Base-by-base conservation (phyloP, 2,888 invertebrate genomes). In the Chymomyza procnemis region DNA sequence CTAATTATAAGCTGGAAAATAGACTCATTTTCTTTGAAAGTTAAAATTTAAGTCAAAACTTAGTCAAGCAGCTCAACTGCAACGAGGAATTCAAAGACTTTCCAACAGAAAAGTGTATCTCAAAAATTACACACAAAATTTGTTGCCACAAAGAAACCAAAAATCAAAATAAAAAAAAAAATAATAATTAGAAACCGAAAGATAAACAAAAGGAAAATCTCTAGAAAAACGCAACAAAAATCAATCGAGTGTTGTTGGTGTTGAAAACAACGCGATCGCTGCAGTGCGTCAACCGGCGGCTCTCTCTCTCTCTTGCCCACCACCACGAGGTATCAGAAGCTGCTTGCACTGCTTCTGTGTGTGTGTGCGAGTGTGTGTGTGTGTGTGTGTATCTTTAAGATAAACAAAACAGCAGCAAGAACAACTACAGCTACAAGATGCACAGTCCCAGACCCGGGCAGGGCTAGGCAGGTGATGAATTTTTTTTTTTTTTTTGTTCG, bases 351-450 rank as follows among this genome's bases (percentile, higher is more conserved):
- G 41, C 56, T 54, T 59, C 55, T 66, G 46, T 55, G 56, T 54
- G 16, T 71, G 62, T 65, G 54, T 62, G 56, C 60, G 55, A 34
- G 61, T 18, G 54, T 61, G 52, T 18, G 48, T n/a, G 56, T 65
- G 57, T 67, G 54, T 65, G 63, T 61, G 66, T 74, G 69, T 69
- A 65, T 74, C 63, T 65, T 68, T 74, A 66, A 79, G 76, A 76
- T 84, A 84, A 86, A 81, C 73, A 81, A 72, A 68, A 59, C 59
- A 70, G 64, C 75, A 71, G 58, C 65, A 69, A 66, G 62, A 61
- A 30, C 64, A 65, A 56, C 67, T 59, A 46, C 71, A 64, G 1
- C 22, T 58, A 46, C 71, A 67, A 30, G 12, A 14, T 21, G 19
- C 21, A 54, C 54, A 50, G 54, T 22, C 21, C 54, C 34, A 50